Evolutionary conservation across 37 sponge, comb jelly and placozoan genomes (phyloP), one percentile per base, ranked within the genome.

Genomic region (Cliona cf. orientalis): DNA sequence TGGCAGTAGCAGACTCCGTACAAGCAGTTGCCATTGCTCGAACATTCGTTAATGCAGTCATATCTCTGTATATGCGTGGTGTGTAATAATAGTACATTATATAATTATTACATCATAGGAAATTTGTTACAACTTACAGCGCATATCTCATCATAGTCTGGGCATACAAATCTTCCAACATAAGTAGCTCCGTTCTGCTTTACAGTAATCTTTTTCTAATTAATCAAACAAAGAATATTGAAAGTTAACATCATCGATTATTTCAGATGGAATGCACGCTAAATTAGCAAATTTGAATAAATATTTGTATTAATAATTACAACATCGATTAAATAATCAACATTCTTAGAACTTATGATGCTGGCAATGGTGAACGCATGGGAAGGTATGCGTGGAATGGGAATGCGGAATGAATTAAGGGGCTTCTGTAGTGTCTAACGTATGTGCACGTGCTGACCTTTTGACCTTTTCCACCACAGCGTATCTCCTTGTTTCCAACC

Each of bases 21-120:
- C 29, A 43, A 41, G 40, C 89, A 89, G 5, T 28, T 35, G 1
- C 89, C 89, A 5, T 78, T 40, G 29, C 42, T 42, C 6, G 89
- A 89, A 67, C 89, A 89, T 35, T 38, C 41, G 32, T 83, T 77
- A n/a, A 56, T 3, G 59, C 89, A 89, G 35, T 71, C 60, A 58
- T 32, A 45, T 2, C 37, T 45, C 89, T 88, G 57, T 64, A 33
- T 22, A 33, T 28, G 33, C 22, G 42, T 25, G 57, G 35, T 7
- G 14, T 49, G 9, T 19, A 49, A 49, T 49, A 19, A 49, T 19
- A 19, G 14, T 9, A 14, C 14, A 49, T 49, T 49, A 49, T 14
- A 49, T 49, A 9, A 25, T 7, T 25, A 62, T 26, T 6, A 62
- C 7, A 22, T 25, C 23, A 26, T 62, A 49, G 42, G 26, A 35